Evolutionary conservation across 2,888 invertebrate species (phyloP).

Genomic region (Cenopis cana): DNA sequence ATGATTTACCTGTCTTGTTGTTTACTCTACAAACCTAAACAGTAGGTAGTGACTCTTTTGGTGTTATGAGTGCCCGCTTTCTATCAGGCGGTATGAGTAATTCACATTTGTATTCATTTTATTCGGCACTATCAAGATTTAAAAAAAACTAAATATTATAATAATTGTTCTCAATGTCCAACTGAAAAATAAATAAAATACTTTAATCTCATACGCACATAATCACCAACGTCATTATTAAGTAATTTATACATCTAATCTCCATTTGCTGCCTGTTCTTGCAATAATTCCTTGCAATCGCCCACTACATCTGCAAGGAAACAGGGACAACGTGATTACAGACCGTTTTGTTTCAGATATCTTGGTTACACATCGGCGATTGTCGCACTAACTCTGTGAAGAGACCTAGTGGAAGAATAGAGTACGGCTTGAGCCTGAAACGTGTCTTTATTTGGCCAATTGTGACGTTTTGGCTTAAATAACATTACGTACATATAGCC

Average conservation of each 20-base stretch:
- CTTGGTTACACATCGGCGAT: constrained; percentile 63
- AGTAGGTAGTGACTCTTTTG: no score
- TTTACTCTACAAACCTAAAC: no score
- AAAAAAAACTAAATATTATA: no score
- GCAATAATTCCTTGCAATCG: constrained; percentile 45
- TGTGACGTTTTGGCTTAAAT: no score
- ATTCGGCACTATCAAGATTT: no score
- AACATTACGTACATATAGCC: no score
- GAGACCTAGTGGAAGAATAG: constrained; percentile 16
- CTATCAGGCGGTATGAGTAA: no score
- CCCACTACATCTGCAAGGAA: constrained; percentile 37
- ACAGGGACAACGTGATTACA: constrained; percentile 54
- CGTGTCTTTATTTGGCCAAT: neutral
- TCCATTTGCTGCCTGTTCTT: constrained; percentile 42
- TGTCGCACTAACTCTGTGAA: constrained; percentile 53
- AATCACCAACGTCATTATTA: constrained; percentile 29
- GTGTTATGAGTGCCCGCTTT: no score
- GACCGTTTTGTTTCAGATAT: constrained; percentile 65
- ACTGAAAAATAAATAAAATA: no score
- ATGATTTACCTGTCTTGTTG: no score
- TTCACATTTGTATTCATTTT: no score
- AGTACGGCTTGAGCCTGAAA: constrained; percentile 1
- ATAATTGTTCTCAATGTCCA: no score
- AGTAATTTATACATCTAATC: constrained; percentile 44
- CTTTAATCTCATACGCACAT: constrained; percentile 10